phyloP scores from a whole-genome alignment of 2,113 vertebrate genomes.

The Xenopus borealis region DNA sequence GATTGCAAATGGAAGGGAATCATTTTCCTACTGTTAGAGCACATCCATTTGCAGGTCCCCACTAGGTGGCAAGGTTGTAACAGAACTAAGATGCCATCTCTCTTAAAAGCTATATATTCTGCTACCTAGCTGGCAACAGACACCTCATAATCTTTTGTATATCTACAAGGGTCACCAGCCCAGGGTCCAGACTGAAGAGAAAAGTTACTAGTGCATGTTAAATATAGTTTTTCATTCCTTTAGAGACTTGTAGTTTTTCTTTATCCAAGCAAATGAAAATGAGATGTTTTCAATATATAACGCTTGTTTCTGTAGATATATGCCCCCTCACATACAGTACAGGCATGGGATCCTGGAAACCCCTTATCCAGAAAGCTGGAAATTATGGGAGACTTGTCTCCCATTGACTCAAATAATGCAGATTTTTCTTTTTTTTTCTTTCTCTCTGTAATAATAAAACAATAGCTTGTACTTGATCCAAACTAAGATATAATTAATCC shows the following conservation, averaged over 20 bases:
- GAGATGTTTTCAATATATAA: too few species aligned
- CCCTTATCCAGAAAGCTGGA: too few species aligned
- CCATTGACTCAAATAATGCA: too few species aligned
- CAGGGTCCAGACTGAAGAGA: not conserved
- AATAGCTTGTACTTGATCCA: too few species aligned
- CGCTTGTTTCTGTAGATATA: too few species aligned
- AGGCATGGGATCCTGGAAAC: too few species aligned
- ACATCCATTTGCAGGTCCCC: slow-evolving; percentile 26
- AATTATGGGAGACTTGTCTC: too few species aligned
- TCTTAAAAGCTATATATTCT: slow-evolving; percentile 1
- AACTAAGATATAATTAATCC: too few species aligned
- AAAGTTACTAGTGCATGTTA: not conserved
- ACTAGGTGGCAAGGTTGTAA: slow-evolving; percentile 28
- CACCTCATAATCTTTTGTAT: slow-evolving; percentile 6
- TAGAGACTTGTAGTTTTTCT: not conserved
- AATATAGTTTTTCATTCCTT: not conserved
- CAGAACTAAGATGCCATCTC: not conserved
- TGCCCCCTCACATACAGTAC: too few species aligned
- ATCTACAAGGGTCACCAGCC: not conserved
- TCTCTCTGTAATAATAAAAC: too few species aligned
- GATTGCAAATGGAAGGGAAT: not conserved
- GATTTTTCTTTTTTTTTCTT: too few species aligned
- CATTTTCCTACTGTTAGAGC: not conserved
- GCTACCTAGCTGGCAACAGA: slow-evolving; percentile 20
- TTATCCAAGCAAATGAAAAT: too few species aligned